These are phyloP conservation scores for Bergia puertoricense DNA, from an alignment of 92 coral and sea anemone species.

Conservation along the genomic window DNA sequence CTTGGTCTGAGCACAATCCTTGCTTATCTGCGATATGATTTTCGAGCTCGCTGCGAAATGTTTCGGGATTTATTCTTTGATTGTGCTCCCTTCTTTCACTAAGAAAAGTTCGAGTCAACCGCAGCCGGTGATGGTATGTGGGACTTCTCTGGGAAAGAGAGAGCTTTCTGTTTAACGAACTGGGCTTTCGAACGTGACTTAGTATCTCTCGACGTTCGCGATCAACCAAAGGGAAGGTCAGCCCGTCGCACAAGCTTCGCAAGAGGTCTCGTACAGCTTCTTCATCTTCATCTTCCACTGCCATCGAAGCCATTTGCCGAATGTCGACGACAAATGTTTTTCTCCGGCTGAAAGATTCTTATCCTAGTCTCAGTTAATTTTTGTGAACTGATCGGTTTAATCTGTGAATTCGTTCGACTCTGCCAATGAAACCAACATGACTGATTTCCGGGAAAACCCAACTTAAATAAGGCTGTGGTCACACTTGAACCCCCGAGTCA, in stretches of 20 bases:
- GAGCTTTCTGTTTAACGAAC: background rate
- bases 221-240: background rate
- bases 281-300: background rate
- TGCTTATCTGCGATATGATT: background rate
- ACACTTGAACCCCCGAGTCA: too few relatives aligned
- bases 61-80: background rate
- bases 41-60: background rate
- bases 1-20: slow-evolving; percentile 7
- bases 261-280: background rate
- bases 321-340: background rate
- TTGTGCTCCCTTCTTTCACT: background rate
- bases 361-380: background rate
- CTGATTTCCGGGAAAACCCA: background rate
- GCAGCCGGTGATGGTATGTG: slow-evolving; percentile 18
- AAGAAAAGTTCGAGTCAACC: background rate
- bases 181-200: background rate
- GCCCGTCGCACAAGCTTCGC: background rate
- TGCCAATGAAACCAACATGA: too few relatives aligned
- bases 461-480: too few relatives aligned
- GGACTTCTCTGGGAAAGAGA: slow-evolving; percentile 10
- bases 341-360: too few relatives aligned
- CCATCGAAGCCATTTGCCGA: background rate
- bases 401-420: background rate
- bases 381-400: background rate
- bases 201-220: background rate